These are phyloP conservation scores for Lepilemur ruficaudatus DNA, from an alignment of 2,797 vertebrate genomes.

Conservation along the genomic window DNA sequence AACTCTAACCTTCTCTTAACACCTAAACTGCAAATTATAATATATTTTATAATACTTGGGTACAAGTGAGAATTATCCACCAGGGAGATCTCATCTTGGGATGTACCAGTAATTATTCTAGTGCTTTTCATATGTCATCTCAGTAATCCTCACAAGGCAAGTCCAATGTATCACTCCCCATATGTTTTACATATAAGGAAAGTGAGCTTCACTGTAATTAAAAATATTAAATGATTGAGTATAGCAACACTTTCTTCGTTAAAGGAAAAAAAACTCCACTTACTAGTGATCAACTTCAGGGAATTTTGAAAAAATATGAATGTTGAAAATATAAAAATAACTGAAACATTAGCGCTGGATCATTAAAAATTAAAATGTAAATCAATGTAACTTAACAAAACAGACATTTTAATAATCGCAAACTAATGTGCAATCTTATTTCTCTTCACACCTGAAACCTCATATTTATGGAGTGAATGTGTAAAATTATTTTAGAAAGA, in stretches of 20 bases:
- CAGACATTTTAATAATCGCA: background rate
- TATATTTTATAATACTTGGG: background rate
- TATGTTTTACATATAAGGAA: background rate
- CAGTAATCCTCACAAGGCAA: background rate
- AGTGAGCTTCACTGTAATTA: background rate
- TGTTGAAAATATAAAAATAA: background rate
- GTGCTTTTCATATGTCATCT: background rate
- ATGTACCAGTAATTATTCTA: background rate
- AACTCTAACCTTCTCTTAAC: background rate
- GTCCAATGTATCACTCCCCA: background rate
- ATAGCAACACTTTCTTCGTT: background rate
- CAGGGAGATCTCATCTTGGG: background rate
- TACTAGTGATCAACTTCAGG: background rate
- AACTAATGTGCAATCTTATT: background rate
- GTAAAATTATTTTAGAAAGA: background rate
- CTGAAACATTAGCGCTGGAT: background rate
- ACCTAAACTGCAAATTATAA: background rate
- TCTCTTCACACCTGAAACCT: background rate
- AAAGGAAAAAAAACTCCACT: background rate
- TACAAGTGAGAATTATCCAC: background rate
- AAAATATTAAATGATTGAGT: background rate
- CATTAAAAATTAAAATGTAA: conserved; percentile 20
- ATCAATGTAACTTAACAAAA: background rate
- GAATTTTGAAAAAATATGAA: background rate
- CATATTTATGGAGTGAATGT: background rate